These are phyloP conservation scores for Parnassius smintheus DNA, from an alignment of 2,888 invertebrate genomes.

Conservation along the genomic window DNA sequence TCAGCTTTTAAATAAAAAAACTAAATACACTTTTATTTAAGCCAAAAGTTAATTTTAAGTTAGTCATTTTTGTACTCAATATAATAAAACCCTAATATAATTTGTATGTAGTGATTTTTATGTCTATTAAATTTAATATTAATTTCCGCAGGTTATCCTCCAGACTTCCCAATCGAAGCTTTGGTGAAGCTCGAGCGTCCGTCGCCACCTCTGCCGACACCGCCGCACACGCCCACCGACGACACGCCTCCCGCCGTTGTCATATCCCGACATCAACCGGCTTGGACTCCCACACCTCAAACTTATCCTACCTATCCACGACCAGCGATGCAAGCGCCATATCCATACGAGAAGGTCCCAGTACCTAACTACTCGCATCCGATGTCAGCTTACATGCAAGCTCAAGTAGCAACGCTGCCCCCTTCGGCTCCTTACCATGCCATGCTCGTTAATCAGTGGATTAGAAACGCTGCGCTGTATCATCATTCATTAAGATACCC, in stretches of 20 bases:
- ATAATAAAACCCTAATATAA: too few species aligned
- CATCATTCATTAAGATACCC: slow-evolving; percentile 80
- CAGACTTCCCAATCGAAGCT: slow-evolving; percentile 81
- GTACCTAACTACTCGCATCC: slow-evolving; percentile 58
- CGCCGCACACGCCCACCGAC: slow-evolving; percentile 87
- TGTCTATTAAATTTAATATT: slow-evolving; percentile 27
- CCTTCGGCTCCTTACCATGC: slow-evolving; percentile 79
- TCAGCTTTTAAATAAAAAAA: too few species aligned
- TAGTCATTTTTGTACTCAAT: too few species aligned
- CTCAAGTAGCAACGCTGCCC: slow-evolving; percentile 69
- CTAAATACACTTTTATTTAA: too few species aligned
- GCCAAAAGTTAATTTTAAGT: too few species aligned
- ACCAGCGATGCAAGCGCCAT: slow-evolving; percentile 62
- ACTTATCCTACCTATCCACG: slow-evolving; percentile 63
- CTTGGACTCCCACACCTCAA: slow-evolving; percentile 61
- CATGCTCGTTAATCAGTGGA: slow-evolving; percentile 87
- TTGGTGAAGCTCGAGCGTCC: slow-evolving; percentile 82
- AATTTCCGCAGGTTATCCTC: slow-evolving; percentile 76
- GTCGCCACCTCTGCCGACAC: slow-evolving; percentile 84
- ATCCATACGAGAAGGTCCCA: slow-evolving; percentile 67
- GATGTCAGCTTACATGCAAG: slow-evolving; percentile 72
- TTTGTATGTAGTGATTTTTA: too few species aligned
- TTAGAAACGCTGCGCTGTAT: slow-evolving; percentile 86
- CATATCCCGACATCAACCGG: slow-evolving; percentile 63
- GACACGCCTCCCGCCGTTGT: slow-evolving; percentile 76